Conservation (phyloP, 2,797 vertebrate genomes). For the Cercopithecus petaurista region DNA sequence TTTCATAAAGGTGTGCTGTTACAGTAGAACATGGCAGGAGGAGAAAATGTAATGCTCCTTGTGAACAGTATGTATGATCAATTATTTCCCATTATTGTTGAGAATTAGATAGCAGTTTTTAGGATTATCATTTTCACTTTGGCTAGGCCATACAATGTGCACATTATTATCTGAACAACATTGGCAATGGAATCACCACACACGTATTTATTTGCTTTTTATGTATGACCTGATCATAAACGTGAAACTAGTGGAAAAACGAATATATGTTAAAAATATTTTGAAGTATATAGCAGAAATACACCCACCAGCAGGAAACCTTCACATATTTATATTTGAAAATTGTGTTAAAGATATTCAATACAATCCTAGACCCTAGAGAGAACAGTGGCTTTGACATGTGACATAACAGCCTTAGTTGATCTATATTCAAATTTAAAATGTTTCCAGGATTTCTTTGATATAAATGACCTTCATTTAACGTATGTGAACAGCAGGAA, state of each 20-base stretch:
- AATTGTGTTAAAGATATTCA: not conserved
- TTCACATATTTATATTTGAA: constrained; percentile 2
- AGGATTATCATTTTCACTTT: not conserved
- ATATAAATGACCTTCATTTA: constrained; percentile 69
- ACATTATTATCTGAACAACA: not conserved
- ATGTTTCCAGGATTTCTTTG: constrained; percentile 54
- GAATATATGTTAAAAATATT: not conserved
- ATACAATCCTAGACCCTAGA: not conserved
- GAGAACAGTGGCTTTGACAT: not conserved
- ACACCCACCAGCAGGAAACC: not conserved
- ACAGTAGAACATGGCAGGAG: not conserved
- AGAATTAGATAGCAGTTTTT: not conserved
- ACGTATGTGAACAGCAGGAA: constrained; percentile 34
- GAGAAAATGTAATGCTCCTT: not conserved
- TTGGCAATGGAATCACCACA: not conserved
- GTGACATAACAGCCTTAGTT: not conserved
- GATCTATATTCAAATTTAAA: constrained; percentile 45
- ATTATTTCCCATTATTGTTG: not conserved
- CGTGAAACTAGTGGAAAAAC: not conserved
- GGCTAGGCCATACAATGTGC: not conserved
- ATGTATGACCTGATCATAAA: not conserved
- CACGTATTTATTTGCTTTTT: not conserved
- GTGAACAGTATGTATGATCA: not conserved
- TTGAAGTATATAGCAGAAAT: not conserved
- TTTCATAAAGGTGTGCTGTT: constrained; percentile 28